Base-by-base conservation (phyloP, 2,888 invertebrate genomes). In the Lutraria lutraria region DNA sequence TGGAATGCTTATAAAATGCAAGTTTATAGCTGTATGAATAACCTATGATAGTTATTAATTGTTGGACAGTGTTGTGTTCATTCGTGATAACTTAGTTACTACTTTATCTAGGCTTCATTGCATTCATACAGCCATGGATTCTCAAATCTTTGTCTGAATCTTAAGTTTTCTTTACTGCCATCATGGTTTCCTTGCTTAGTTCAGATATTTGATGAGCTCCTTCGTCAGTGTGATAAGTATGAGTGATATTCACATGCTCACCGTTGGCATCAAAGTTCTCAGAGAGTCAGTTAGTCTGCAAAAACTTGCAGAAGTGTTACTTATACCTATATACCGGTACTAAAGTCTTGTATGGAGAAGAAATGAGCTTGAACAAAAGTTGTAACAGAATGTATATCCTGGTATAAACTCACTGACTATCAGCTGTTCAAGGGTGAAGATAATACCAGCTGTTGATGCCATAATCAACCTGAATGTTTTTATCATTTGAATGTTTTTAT, bases 341-440 rank as follows among this genome's bases (percentile, higher is more conserved):
- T n/a, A n/a, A n/a, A n/a, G n/a, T n/a, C n/a, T 68, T 68, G 63
- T 25, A 68, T n/a, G 3, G 21, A n/a, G 63, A 68, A 25, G 63
- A 68, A 68, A 68, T 68, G 25, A 68, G 25, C 63, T 68, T 25
- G 25, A 68, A 25, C 63, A 68, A n/a, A 68, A 68, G 63, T 68
- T 68, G 63, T 68, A 25, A 68, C n/a, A 68, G 63, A 68, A 68
- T n/a, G 25, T 68, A 68, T 25, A 25, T 19, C 63, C n/a, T n/a
- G n/a, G n/a, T 43, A 8, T 43, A 8, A 25, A 68, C 63, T 68
- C 25, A 68, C 63, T 68, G 25, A 68, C 63, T 68, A 25, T n/a
- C 63, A 68, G 63, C 63, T 68, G 63, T 68, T 68, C 4, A 25
- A 25, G 13, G 25, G n/a, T 68, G 25, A 68, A n/a, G 21, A 68